phyloP scores from a whole-genome alignment of 1,140 invertebrate species.

The Metaphire vulgaris region DNA sequence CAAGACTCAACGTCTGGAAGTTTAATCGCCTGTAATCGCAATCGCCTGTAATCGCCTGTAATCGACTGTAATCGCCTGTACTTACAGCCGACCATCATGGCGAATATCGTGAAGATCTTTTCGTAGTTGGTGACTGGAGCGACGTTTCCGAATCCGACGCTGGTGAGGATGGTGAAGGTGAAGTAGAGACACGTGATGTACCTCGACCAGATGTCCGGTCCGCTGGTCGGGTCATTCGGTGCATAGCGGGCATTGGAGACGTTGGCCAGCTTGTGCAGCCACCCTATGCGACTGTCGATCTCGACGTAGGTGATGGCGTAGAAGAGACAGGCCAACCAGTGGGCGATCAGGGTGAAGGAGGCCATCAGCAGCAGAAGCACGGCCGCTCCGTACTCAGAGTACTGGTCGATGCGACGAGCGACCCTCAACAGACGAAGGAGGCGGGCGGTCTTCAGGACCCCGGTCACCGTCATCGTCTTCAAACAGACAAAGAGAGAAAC shows the following conservation, averaged over 20 bases:
- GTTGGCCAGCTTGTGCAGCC: constrained; percentile 12
- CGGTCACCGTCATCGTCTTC: constrained; percentile 78
- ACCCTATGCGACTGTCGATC: constrained; percentile 38
- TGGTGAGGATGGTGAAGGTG: constrained; percentile 83
- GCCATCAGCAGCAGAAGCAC: constrained; percentile 28
- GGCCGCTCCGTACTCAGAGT: constrained; percentile 16
- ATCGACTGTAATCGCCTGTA: constrained; percentile 3
- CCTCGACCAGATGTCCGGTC: constrained; percentile 43
- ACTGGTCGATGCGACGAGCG: constrained; percentile 18
- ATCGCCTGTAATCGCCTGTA: too few relatives aligned
- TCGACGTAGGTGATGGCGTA: constrained; percentile 25
- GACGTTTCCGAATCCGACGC: constrained; percentile 88
- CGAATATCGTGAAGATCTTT: constrained; percentile 59
- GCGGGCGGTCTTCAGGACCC: constrained; percentile 25
- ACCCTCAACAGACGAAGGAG: constrained; percentile 23
- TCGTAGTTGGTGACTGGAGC: constrained; percentile 82
- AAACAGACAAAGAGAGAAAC: too few relatives aligned
- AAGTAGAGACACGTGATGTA: constrained; percentile 89
- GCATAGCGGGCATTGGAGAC: constrained; percentile 21
- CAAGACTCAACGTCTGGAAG: too few relatives aligned
- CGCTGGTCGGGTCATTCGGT: constrained; percentile 36
- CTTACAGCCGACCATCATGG: constrained; percentile 39
- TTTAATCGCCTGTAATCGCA: too few relatives aligned
- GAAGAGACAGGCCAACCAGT: constrained; percentile 33
- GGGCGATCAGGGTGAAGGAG: constrained; percentile 28